Percentiles rank a stretch among this genome's conserved stretches.
Conservation (phyloP, 2,888 invertebrate genomes). For the Laspeyria flexula region DNA sequence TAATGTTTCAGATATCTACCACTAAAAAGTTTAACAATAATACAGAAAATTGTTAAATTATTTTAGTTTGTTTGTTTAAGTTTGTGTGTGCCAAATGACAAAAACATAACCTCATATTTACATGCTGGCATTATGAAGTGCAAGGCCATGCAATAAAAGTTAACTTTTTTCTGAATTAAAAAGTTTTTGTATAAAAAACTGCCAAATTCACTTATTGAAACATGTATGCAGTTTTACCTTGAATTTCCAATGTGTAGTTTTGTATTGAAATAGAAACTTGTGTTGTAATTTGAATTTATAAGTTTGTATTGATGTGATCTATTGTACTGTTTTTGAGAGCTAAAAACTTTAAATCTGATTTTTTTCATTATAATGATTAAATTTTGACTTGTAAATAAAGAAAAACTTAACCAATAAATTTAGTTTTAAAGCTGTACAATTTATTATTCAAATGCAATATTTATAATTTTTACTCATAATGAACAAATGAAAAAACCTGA, state of each 20-base stretch:
- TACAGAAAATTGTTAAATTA: slow-evolving; percentile 20
- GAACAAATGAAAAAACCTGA: too few species aligned
- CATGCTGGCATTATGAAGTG: slow-evolving; percentile 45
- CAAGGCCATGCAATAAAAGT: slow-evolving; percentile 27
- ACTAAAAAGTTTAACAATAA: slow-evolving; percentile 10
- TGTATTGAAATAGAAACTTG: slow-evolving; percentile 10
- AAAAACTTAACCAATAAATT: too few species aligned
- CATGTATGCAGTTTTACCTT: slow-evolving; percentile 8
- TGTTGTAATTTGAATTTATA: slow-evolving; percentile 11
- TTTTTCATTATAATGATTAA: too few species aligned
- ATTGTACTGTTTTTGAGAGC: not conserved
- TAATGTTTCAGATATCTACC: slow-evolving; percentile 6
- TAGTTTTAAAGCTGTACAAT: too few species aligned
- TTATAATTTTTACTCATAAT: too few species aligned
- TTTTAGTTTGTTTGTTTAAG: slow-evolving; percentile 28
- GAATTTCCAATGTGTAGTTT: slow-evolving; percentile 10
- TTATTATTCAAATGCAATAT: too few species aligned
- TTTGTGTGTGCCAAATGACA: slow-evolving; percentile 35
- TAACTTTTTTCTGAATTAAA: slow-evolving; percentile 3
- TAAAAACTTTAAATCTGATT: not conserved
- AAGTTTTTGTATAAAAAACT: slow-evolving; percentile 4
- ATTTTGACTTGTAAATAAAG: not conserved
- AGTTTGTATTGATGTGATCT: not conserved
- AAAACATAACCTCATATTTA: slow-evolving; percentile 53
- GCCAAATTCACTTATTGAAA: slow-evolving; percentile 5